phyloP scores from a whole-genome alignment of 2,113 vertebrate species.

The Nansenia antarctica region DNA sequence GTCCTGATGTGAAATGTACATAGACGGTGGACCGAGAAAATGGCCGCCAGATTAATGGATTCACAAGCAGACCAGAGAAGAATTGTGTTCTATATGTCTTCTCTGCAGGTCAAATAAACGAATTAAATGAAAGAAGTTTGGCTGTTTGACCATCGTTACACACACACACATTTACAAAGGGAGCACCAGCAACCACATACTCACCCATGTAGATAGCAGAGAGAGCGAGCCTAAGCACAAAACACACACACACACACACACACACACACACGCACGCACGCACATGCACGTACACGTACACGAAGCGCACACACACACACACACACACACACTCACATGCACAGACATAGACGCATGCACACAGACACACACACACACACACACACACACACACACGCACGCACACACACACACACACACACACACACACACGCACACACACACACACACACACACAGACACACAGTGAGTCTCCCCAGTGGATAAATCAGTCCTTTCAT shows the following conservation, averaged over 20 bases:
- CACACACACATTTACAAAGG: conserved; percentile 27
- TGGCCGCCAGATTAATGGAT: no score
- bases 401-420: conserved; percentile 28
- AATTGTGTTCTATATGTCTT: no score
- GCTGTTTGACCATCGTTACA: no score
- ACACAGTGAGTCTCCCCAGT: conserved; percentile 35
- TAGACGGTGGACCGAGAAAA: no score
- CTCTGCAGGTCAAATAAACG: no score
- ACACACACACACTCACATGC: conserved; percentile 9
- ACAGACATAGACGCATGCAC: not conserved
- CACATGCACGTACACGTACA: conserved; percentile 20
- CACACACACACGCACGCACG: not conserved
- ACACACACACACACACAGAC: conserved; percentile 29
- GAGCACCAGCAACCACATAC: conserved; percentile 14
- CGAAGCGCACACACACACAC: conserved; percentile 1
- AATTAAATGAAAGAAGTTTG: no score
- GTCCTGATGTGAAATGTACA: no score
- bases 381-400: conserved; percentile 12
- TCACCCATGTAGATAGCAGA: conserved; percentile 9
- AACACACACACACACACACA: not conserved
- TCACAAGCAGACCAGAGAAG: no score
- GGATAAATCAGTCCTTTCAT: conserved; percentile 72
- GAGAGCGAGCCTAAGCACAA: no score
- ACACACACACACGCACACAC: conserved; percentile 21
- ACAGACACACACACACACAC: no score